These are phyloP conservation scores for Harmothoe impar DNA, from an alignment of 2,888 invertebrate genomes.

Conservation along the genomic window DNA sequence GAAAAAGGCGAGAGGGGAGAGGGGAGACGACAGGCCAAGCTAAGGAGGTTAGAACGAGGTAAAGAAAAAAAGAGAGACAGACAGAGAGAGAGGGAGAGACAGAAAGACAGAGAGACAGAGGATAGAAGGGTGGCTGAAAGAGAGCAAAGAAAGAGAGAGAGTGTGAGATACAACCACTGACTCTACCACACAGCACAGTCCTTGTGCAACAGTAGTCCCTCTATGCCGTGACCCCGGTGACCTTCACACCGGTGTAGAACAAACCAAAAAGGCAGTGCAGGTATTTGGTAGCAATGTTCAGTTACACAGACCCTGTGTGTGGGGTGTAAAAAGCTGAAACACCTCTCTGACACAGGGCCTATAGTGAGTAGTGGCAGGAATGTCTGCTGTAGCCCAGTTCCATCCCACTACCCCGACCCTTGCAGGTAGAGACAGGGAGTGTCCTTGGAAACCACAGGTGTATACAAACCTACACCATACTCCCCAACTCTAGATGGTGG, in stretches of 20 bases:
- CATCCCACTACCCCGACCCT: no score
- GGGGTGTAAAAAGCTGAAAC: not conserved
- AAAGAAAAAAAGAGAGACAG: no score
- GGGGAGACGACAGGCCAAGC: no score
- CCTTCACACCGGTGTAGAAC: not conserved
- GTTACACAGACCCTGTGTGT: not conserved
- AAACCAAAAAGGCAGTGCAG: not conserved
- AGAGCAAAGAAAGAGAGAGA: no score
- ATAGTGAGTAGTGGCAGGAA: conserved; percentile 6
- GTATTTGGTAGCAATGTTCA: not conserved
- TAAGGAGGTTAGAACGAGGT: no score
- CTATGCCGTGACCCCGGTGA: not conserved
- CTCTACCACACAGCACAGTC: no score
- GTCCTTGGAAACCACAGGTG: conserved; percentile 22
- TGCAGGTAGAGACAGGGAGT: not conserved
- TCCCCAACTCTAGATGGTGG: not conserved
- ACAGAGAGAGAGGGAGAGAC: no score
- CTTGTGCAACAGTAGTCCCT: no score
- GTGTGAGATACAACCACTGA: no score
- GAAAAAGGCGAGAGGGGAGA: no score
- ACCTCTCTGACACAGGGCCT: not conserved
- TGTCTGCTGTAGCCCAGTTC: not conserved
- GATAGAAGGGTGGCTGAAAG: no score
- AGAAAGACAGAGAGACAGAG: no score
- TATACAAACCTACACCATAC: not conserved